Evolutionary conservation across 2,113 vertebrate species (phyloP).

Genomic region (Coptodon bakossiorum): DNA sequence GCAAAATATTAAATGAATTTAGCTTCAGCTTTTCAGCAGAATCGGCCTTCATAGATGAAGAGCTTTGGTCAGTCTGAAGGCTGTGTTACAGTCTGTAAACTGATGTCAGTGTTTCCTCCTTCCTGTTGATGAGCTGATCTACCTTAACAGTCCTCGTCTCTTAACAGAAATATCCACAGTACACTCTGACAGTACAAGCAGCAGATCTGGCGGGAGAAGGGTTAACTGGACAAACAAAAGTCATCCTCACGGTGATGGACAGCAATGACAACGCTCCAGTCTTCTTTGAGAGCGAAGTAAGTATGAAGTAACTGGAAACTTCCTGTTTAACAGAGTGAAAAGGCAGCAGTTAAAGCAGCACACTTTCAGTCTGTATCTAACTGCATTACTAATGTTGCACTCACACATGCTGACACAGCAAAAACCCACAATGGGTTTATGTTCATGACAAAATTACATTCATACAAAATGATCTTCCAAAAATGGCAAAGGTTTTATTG

Average conservation of each 20-base stretch:
- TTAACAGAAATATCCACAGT: not conserved
- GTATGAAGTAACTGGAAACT: not conserved
- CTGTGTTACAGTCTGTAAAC: no score
- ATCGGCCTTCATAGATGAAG: no score
- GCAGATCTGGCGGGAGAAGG: conserved; percentile 12
- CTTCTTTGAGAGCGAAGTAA: conserved; percentile 78
- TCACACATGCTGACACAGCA: not conserved
- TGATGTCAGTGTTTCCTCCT: no score
- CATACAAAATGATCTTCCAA: no score
- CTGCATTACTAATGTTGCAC: not conserved
- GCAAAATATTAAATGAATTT: no score
- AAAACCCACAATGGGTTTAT: not conserved
- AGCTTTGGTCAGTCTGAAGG: no score
- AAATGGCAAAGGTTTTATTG: no score
- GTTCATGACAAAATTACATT: no score
- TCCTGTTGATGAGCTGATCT: no score
- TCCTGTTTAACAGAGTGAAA: not conserved
- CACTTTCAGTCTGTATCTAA: accelerated
- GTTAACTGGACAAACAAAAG: conserved; percentile 45
- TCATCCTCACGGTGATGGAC: conserved; percentile 75
- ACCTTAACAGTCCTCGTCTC: not conserved
- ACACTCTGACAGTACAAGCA: not conserved
- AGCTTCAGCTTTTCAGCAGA: no score
- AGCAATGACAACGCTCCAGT: conserved; percentile 79
- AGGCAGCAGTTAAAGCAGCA: not conserved